Evolutionary conservation across 2,113 vertebrate genomes (phyloP).

Genomic region (Notothenia coriiceps): DNA sequence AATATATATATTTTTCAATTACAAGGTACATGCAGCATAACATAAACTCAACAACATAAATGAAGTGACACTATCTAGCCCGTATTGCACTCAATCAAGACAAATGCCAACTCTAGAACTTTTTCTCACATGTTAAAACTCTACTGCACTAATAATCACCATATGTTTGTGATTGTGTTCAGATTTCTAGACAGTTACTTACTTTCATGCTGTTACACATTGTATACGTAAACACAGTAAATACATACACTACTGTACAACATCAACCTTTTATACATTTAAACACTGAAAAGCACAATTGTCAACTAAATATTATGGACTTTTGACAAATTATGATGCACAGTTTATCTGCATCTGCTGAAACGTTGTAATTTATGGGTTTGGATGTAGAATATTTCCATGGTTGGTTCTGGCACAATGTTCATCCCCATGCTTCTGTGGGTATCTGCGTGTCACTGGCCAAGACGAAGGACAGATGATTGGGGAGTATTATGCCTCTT

Average conservation of each 20-base stretch:
- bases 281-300: conserved; percentile 23
- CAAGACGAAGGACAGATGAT: conserved; percentile 59
- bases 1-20: not conserved
- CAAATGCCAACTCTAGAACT: not conserved
- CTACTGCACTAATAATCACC: not conserved
- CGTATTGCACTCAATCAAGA: not conserved
- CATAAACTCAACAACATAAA: not conserved
- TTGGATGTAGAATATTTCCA: not conserved
- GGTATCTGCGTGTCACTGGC: conserved; percentile 48
- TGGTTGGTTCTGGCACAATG: conserved; percentile 32
- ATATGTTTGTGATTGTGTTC: not conserved
- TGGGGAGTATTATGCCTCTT: conserved; percentile 58
- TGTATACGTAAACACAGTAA: not conserved
- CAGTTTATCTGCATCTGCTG: conserved; percentile 2
- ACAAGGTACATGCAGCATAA: no score
- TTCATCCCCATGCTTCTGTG: conserved; percentile 8
- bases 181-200: not conserved
- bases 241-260: conserved; percentile 3
- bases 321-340: conserved; percentile 5
- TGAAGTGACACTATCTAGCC: not conserved
- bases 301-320: not conserved
- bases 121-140: not conserved
- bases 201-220: not conserved
- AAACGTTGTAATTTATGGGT: conserved; percentile 20
- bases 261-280: conserved; percentile 16